Evolutionary conservation across 2,888 invertebrate genomes (phyloP).

Genomic region (Schizaphis graminum): DNA sequence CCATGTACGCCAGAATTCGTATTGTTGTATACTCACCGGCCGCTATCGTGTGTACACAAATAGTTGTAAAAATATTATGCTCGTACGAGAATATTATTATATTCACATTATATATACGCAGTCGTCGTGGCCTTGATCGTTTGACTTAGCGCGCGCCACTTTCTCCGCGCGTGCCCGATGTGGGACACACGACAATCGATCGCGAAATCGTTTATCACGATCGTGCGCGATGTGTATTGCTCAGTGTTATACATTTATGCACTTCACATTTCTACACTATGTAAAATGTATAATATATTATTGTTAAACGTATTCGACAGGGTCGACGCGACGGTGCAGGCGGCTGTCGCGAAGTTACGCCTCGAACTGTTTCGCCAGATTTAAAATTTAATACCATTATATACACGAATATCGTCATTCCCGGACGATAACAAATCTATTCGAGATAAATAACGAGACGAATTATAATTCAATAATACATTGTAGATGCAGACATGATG

Average conservation of each 20-base stretch:
- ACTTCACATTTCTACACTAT: not conserved
- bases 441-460: not conserved
- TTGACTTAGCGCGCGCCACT: slow-evolving; percentile 55
- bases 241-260: not conserved
- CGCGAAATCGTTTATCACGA: slow-evolving; percentile 50
- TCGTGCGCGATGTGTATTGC: not conserved
- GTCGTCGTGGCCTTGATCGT: slow-evolving; percentile 63
- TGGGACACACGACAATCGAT: slow-evolving; percentile 58
- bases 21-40: not conserved
- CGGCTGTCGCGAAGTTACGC: not conserved
- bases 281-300: not conserved
- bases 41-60: no score
- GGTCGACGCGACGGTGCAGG: not conserved
- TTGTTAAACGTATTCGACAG: not conserved
- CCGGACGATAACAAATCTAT: not conserved
- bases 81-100: not conserved
- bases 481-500: not conserved
- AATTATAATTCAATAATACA: not conserved
- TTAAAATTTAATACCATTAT: not conserved
- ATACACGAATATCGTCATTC: not conserved
- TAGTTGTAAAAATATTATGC: not conserved
- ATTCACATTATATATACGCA: not conserved
- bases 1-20: not conserved
- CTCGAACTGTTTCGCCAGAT: not conserved
- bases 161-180: slow-evolving; percentile 46